phyloP scores from a whole-genome alignment of 2,888 invertebrate genomes.

The Spodoptera picta region DNA sequence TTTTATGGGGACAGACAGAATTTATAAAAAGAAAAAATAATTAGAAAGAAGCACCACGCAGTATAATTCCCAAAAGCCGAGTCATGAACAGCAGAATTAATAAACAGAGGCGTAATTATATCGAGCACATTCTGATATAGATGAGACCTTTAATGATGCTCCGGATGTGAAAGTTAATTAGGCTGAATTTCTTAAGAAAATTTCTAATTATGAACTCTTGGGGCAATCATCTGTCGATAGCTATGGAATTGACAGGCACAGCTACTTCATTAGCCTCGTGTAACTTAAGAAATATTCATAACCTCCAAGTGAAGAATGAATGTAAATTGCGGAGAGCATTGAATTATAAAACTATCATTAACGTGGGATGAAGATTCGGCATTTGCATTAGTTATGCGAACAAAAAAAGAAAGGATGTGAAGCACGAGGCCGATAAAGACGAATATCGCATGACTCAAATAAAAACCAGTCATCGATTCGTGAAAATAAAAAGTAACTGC shows the following conservation, averaged over 20 bases:
- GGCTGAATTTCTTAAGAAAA: conserved; percentile 39
- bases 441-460: conserved; percentile 70
- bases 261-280: conserved; percentile 36
- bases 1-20: too few relatives aligned
- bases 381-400: conserved; percentile 71
- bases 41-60: neutral
- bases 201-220: conserved; percentile 43
- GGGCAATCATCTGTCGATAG: conserved; percentile 39
- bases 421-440: conserved; percentile 59
- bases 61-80: conserved; percentile 1
- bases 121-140: conserved; percentile 20
- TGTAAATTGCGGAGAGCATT: conserved; percentile 42
- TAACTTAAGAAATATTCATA: conserved; percentile 7
- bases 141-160: conserved; percentile 41
- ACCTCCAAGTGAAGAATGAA: conserved; percentile 17
- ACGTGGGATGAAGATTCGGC: conserved; percentile 69
- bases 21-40: too few relatives aligned
- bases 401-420: conserved; percentile 68
- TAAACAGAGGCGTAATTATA: neutral
- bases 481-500: conserved; percentile 68
- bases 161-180: conserved; percentile 44
- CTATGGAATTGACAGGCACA: conserved; percentile 23
- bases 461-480: conserved; percentile 67
- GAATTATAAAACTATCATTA: conserved; percentile 56
- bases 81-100: conserved; percentile 6